These are phyloP conservation scores for Cephus rjabovi DNA, from an alignment of 2,888 invertebrate genomes.

Conservation along the genomic window DNA sequence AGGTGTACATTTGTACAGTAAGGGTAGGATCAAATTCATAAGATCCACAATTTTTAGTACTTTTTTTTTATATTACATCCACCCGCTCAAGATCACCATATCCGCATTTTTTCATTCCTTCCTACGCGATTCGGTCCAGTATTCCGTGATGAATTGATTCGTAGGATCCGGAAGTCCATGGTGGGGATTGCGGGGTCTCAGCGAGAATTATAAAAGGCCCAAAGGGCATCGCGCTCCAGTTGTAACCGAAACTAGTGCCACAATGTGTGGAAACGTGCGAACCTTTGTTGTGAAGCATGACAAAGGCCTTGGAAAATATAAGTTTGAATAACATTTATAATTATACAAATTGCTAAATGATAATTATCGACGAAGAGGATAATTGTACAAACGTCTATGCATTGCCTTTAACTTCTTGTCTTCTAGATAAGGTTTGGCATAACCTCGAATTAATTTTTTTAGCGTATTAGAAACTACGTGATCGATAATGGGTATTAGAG, in stretches of 20 bases:
- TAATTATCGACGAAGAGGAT: background rate
- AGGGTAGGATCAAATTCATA: background rate
- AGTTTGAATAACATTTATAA: background rate
- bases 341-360: background rate
- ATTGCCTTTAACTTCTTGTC: background rate
- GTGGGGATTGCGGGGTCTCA: background rate
- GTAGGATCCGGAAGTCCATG: background rate
- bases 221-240: background rate
- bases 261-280: background rate
- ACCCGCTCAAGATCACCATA: background rate
- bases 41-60: background rate
- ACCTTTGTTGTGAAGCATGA: background rate
- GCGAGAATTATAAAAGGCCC: background rate
- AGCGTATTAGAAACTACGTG: background rate
- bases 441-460: background rate
- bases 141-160: too few relatives aligned
- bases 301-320: background rate
- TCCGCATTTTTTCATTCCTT: background rate
- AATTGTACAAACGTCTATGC: background rate
- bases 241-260: background rate
- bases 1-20: conserved; percentile 30
- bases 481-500: background rate
- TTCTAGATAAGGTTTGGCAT: background rate
- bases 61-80: background rate
- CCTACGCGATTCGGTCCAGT: too few relatives aligned